phyloP scores from a whole-genome alignment of 2,888 invertebrate genomes.

The Antitype chi region DNA sequence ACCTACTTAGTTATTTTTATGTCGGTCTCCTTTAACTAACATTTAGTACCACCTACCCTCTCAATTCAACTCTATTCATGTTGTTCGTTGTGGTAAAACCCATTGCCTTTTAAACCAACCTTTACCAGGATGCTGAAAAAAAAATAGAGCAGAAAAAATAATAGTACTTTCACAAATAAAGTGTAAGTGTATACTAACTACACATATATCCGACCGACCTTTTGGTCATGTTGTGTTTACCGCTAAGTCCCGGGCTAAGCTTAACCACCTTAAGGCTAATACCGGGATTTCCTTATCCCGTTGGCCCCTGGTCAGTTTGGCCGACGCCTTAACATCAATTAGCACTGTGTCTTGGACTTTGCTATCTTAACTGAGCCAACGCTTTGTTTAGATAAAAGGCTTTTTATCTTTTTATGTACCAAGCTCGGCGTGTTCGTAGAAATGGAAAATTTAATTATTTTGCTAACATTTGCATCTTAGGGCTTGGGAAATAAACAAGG shows the following conservation, averaged over 20 bases:
- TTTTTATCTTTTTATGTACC: conserved; percentile 47
- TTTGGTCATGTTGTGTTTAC: conserved; percentile 75
- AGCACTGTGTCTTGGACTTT: conserved; percentile 74
- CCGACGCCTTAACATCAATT: conserved; percentile 81
- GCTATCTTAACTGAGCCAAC: conserved; percentile 60
- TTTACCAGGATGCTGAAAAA: conserved; percentile 19
- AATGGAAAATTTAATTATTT: conserved; percentile 24
- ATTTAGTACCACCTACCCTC: conserved; percentile 28
- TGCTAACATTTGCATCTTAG: conserved; percentile 31
- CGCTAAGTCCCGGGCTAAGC: conserved; percentile 74
- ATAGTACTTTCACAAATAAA: conserved; percentile 65
- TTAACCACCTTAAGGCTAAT: conserved; percentile 81
- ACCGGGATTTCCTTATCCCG: conserved; percentile 83
- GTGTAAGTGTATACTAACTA: conserved; percentile 68
- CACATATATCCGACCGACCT: conserved; percentile 64
- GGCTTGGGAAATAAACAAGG: conserved; percentile 3
- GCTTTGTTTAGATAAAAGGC: conserved; percentile 55
- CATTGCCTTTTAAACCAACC: conserved; percentile 24
- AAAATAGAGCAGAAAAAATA: conserved; percentile 60
- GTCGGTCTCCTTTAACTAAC: conserved; percentile 11
- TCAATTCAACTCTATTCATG: conserved; percentile 28
- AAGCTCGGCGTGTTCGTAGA: not conserved
- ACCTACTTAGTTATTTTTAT: conserved; percentile 40
- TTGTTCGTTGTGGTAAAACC: conserved; percentile 27
- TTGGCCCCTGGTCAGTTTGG: conserved; percentile 77